A percentile compares a stretch with the other conserved stretches of the same genome.
phyloP scores from a whole-genome alignment of 2,888 invertebrate genomes.

The Ellobium chinense region DNA sequence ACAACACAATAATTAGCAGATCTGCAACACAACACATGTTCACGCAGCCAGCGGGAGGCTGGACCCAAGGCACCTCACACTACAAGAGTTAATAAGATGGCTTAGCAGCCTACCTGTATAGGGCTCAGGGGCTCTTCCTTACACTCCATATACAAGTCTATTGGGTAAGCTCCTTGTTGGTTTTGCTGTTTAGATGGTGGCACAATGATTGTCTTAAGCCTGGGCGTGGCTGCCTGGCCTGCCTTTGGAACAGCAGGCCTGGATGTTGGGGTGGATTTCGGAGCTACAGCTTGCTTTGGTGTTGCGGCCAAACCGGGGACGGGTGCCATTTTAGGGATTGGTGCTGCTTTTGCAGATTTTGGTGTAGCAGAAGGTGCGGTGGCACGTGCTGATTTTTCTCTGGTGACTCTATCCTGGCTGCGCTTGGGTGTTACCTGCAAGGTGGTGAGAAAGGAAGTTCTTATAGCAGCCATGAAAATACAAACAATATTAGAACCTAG shows the following conservation, averaged over 20 bases:
- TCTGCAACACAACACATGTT: not conserved
- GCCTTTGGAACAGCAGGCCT: not conserved
- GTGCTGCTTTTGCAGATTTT: not conserved
- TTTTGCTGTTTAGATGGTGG: not conserved
- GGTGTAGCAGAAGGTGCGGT: not conserved
- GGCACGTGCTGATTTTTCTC: not conserved
- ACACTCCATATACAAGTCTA: conserved; percentile 82
- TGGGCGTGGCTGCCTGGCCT: not conserved
- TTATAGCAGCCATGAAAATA: not conserved
- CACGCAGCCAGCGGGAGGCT: not conserved
- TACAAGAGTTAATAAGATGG: not conserved
- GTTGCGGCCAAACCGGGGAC: not conserved
- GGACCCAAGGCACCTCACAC: not conserved
- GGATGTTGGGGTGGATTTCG: not conserved
- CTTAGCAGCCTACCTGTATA: conserved; percentile 80
- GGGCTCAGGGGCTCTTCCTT: conserved; percentile 86
- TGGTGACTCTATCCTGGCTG: not conserved
- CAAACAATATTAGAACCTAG: not conserved
- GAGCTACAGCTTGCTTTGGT: not conserved
- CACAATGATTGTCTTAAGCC: not conserved
- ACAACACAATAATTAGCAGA: no score
- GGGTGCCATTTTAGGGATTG: not conserved
- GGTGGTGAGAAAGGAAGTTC: not conserved
- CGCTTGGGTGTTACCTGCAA: not conserved
- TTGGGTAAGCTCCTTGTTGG: not conserved